A percentile compares a stretch with the other conserved stretches of the same genome.
Conservation (phyloP, 2,113 vertebrate species). For the Dasypus novemcinctus region DNA sequence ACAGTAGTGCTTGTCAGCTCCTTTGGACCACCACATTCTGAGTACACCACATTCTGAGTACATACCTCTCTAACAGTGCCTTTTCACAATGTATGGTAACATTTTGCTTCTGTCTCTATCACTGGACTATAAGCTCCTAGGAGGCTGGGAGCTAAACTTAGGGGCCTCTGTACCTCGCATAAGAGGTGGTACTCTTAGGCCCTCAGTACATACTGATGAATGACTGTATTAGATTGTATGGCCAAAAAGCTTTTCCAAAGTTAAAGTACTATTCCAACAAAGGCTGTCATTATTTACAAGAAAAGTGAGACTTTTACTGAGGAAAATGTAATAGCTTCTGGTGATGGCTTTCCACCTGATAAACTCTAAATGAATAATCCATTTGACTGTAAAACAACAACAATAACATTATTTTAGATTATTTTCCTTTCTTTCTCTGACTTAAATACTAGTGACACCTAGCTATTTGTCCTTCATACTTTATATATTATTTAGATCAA, state of each 20-base stretch:
- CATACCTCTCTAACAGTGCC: neutral
- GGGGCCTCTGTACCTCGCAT: neutral
- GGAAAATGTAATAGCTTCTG: conserved; percentile 34
- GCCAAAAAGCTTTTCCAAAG: conserved; percentile 34
- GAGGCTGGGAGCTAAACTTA: neutral
- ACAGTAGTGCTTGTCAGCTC: neutral
- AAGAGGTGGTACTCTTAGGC: neutral
- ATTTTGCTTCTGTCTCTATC: neutral
- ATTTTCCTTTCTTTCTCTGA: neutral
- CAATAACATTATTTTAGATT: neutral
- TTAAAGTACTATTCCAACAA: conserved; percentile 44
- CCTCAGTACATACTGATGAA: neutral
- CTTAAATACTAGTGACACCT: conserved; percentile 67
- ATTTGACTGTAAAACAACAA: neutral
- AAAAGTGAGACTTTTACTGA: conserved; percentile 48
- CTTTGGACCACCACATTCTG: neutral
- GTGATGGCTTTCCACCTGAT: conserved; percentile 29
- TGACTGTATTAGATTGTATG: conserved; percentile 4
- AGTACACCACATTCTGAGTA: neutral
- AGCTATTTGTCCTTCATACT: conserved; percentile 6
- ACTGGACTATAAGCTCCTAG: neutral
- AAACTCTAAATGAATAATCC: conserved; percentile 48
- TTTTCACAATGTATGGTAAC: neutral
- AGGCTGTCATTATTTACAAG: conserved; percentile 56
- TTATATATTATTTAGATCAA: neutral